Evolutionary conservation across 1,140 invertebrate genomes (phyloP), one percentile per base, ranked within the genome.

Genomic region (Heterodera schachtii): DNA sequence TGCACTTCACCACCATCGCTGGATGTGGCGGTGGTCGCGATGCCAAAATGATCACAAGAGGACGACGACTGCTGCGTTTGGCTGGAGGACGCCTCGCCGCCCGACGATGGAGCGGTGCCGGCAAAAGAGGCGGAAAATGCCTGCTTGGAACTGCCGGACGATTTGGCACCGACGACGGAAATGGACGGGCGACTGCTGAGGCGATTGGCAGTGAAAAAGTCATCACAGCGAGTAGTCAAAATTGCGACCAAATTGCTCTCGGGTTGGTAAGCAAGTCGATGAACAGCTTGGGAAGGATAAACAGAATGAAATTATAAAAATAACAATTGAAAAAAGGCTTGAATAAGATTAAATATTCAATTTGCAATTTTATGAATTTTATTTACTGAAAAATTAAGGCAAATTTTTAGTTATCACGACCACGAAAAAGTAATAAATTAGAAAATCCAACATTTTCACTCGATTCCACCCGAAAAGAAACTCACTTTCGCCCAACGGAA

Each of bases 231-330:
- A 91, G 94, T 93, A 0, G 95, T 95, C 13, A 98, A 93, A 2
- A 98, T 94, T 52, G 95, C 96, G 92, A 98, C 98, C 5, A 96
- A 96, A 92, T 95, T 92, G 6, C 96, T 95, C 4, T 93, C 92
- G 90, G 98, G 96, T 90, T 99, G 97, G 82, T 89, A 79, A 41
- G 84, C 85, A 73, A 90, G 70, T 31, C 88, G 82, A 87, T 95
- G 92, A 0, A 96, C 96, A 43, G 77, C 77, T 78, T 11, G 6
- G 49, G 0, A 49, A 49, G 47, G 47, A 49, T 4, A 4, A 11
- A 11, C 6, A 49, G 11, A 52, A 2, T 52, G 49, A 8, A 78
- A 78, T n/a, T 9, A 64, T 9, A 66, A 66, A 13, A 69, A 66
- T 19, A 57, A 13, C 19, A 16, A 19, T 8, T 46, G 16, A 43